Conservation (phyloP, 2,797 vertebrate species). For the Delichon dasypus region DNA sequence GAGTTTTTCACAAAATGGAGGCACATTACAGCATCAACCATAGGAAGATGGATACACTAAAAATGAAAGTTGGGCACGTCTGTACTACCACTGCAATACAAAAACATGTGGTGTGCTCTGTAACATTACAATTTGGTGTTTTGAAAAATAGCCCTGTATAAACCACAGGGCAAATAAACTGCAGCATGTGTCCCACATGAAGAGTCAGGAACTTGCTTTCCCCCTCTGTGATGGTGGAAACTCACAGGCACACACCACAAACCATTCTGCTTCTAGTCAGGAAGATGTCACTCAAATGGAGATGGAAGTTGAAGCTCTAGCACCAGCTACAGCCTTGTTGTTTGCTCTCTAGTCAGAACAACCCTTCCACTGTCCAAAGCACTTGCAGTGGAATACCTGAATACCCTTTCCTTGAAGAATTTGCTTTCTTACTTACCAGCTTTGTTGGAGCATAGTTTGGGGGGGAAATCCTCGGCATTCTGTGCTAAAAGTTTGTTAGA, state of each 20-base stretch:
- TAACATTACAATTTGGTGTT: background rate
- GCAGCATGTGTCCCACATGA: background rate
- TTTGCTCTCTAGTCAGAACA: background rate
- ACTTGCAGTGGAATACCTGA: background rate
- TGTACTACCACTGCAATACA: background rate
- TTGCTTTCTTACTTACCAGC: background rate
- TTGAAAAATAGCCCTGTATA: background rate
- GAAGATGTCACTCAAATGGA: background rate
- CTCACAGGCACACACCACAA: background rate
- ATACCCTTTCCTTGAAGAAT: background rate
- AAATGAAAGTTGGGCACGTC: background rate
- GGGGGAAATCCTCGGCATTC: background rate
- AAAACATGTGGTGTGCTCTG: background rate
- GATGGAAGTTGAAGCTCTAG: background rate
- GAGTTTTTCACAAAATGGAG: background rate
- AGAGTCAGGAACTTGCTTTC: background rate
- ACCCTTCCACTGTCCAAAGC: background rate
- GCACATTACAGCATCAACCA: background rate
- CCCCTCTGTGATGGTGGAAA: background rate
- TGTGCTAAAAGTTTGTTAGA: background rate
- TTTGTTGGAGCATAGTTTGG: background rate
- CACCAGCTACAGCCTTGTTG: background rate
- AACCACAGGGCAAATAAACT: background rate
- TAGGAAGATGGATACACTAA: background rate
- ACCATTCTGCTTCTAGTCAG: background rate